Percentiles rank a stretch among this genome's conserved stretches.
Evolutionary conservation across 2,888 invertebrate genomes (phyloP).

Genomic region (Phortica okadai): DNA sequence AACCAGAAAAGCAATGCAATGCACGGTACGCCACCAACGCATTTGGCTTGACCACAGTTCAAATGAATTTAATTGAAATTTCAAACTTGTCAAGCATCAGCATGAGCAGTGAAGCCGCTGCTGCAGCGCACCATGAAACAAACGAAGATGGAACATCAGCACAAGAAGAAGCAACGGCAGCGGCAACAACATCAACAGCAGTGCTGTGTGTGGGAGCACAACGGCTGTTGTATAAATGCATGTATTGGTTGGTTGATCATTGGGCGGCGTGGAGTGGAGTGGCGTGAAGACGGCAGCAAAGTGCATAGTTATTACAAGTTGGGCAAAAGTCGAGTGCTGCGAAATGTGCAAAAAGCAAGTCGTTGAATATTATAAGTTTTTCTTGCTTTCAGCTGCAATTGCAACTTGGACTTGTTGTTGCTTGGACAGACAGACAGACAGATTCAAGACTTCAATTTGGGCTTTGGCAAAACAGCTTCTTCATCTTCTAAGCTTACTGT

Average conservation of each 20-base stretch:
- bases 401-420: no score
- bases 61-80: slow-evolving; percentile 72
- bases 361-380: slow-evolving; percentile 56
- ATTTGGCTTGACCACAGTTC: slow-evolving; percentile 47
- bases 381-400: not conserved
- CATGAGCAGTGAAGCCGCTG: not conserved
- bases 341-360: slow-evolving; percentile 57
- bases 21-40: not conserved
- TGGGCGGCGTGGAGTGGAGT: no score
- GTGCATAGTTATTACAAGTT: slow-evolving; percentile 15
- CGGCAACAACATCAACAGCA: slow-evolving; percentile 29
- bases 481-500: no score
- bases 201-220: not conserved
- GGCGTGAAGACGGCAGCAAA: no score
- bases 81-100: slow-evolving; percentile 67
- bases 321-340: slow-evolving; percentile 56
- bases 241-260: no score
- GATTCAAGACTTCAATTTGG: no score
- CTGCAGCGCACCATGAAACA: slow-evolving; percentile 45
- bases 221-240: not conserved
- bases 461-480: no score
- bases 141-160: slow-evolving; percentile 55
- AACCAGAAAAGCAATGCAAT: not conserved
- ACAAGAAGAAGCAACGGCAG: slow-evolving; percentile 29
- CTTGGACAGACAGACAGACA: no score